Base-by-base conservation (phyloP, 2,888 invertebrate genomes). In the Hydraecia micacea region DNA sequence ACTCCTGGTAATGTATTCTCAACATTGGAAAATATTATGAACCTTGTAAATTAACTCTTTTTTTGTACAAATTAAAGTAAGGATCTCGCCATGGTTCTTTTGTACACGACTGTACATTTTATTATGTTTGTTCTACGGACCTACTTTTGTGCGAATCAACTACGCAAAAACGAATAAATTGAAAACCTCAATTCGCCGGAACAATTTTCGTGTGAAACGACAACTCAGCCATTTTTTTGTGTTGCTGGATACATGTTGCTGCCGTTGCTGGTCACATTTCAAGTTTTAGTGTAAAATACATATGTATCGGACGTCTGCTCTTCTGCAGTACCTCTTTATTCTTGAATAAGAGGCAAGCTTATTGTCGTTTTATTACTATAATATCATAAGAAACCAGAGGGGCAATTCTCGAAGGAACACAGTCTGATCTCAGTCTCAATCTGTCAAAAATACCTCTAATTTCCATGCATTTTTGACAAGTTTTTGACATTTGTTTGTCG, bases 271-370 rank as follows among this genome's bases (percentile, higher is more conserved):
- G 7, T 25, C 5, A 55, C 7, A 58, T 55, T 58, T 55, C 8
- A 42, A 66, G 63, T 39, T 75, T 32, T 15, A 74, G 21, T 42
- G n/a, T 55, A n/a, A 13, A 55, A 52, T 32, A n/a, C n/a, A n/a
- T n/a, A 46, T 46, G 5, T 28, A 25, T 42, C 15, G n/a, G 46
- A 55, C 21, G n/a, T 15, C 3, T n/a, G 49, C 49, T 25, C 28
- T 25, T 55, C 21, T 55, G 25, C 25, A 32, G 52, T 9, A 73
- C 11, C 6, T 32, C 32, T 58, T 58, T 32, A 32, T 63, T 32
- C 15, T 25, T 42, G 39, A 63, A 62, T 18, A 42, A 18, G 32
- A 32, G n/a, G 21, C 18, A 52, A 28, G 8, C 8, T 55, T 13
- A 28, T 36, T 66, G 21, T 46, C 18, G 28, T 67, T 46, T 66